Conservation (phyloP, 1,140 invertebrate species). For the Papilio helenus region DNA sequence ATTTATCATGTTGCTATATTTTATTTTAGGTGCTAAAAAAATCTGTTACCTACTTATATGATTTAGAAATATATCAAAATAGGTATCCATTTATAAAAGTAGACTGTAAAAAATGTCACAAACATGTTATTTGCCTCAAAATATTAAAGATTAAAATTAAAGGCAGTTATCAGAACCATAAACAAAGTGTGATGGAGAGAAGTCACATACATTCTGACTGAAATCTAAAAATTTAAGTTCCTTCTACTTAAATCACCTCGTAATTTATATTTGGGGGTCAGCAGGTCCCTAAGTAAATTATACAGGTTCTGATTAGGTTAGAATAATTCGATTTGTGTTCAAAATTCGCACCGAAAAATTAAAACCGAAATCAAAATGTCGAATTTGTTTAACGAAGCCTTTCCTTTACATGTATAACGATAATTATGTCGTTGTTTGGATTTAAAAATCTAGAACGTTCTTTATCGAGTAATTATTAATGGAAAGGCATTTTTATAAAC, state of each 20-base stretch:
- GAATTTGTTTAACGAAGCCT: constrained; percentile 53
- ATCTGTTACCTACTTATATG: constrained; percentile 57
- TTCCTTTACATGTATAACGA: constrained; percentile 41
- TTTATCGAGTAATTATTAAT: neutral
- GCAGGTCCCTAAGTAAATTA: constrained; percentile 79
- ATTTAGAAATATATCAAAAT: constrained; percentile 48
- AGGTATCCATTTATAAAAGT: constrained; percentile 24
- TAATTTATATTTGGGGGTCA: constrained; percentile 79
- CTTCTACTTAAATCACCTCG: constrained; percentile 83
- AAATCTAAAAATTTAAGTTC: constrained; percentile 71
- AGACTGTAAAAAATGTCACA: constrained; percentile 35
- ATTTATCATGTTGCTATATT: constrained; percentile 71
- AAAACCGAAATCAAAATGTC: constrained; percentile 61
- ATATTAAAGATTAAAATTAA: constrained; percentile 32
- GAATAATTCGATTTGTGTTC: constrained; percentile 65
- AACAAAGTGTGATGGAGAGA: constrained; percentile 69
- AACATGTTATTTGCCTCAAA: constrained; percentile 17
- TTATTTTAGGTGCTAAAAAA: constrained; percentile 79
- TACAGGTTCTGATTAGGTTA: constrained; percentile 84
- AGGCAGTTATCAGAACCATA: constrained; percentile 79
- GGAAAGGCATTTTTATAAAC: constrained; percentile 39
- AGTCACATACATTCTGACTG: constrained; percentile 72
- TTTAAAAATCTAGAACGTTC: neutral
- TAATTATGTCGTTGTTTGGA: constrained; percentile 3
- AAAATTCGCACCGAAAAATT: constrained; percentile 68